Evolutionary conservation across 2,797 vertebrate species (phyloP).

Genomic region (Octomys mimax): DNA sequence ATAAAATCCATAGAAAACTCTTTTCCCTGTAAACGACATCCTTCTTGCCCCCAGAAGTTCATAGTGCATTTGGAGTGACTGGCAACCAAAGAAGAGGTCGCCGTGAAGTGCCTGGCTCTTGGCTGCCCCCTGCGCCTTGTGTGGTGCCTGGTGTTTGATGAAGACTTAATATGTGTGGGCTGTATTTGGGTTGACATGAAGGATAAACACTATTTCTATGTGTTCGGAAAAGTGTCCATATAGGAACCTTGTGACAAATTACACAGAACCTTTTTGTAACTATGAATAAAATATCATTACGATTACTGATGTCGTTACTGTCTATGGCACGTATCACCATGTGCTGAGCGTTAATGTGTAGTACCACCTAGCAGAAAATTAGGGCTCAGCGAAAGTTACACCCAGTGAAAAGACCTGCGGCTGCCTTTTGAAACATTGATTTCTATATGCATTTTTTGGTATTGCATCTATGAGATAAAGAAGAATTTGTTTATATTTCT

Average conservation of each 20-base stretch:
- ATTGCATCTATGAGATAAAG: not conserved
- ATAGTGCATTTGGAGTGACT: too few relatives aligned
- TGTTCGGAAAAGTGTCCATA: not conserved
- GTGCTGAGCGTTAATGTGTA: not conserved
- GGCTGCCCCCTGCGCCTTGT: not conserved
- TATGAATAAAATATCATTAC: not conserved
- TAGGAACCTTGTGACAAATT: not conserved
- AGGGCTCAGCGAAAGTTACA: not conserved
- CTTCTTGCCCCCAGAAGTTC: not conserved
- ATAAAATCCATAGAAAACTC: not conserved
- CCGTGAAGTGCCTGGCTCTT: not conserved
- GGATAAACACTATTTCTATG: not conserved
- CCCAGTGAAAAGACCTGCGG: not conserved
- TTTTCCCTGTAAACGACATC: not conserved
- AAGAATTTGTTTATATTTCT: slow-evolving; percentile 58
- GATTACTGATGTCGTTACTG: not conserved
- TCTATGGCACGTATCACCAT: not conserved
- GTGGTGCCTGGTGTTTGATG: accelerated
- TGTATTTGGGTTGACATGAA: not conserved
- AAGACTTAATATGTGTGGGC: not conserved
- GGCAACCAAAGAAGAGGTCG: not conserved
- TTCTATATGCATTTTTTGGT: slow-evolving; percentile 35
- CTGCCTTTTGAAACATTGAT: slow-evolving; percentile 40
- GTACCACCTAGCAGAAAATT: not conserved
- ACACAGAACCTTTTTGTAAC: not conserved